Evolutionary conservation across 2,888 invertebrate species (phyloP), one percentile per base, ranked within the genome.

Genomic region (Tipula lateralis): DNA sequence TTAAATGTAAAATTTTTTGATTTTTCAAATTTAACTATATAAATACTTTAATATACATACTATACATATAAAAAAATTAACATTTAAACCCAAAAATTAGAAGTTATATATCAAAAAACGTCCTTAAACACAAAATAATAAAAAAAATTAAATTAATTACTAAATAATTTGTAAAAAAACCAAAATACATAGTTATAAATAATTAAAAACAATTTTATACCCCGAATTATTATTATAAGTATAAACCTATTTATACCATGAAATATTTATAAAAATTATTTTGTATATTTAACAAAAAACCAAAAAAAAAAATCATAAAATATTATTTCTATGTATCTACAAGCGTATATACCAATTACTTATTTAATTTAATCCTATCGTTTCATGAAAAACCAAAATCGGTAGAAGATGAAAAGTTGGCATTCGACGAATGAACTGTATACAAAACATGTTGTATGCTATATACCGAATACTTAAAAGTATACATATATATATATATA

Each of bases 41-140:
- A 50, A 50, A n/a, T 50, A 19, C 4, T 50, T 50, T 50, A 44
- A 44, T 44, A 44, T 44, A 44, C 44, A 44, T 44, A 36, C 36
- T 36, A 36, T 9, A 9, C 36, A 36, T 36, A 32, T 9, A 81
- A 82, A 82, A 29, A 29, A 82, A 82, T 16, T 30, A 32, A 30
- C 1, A 82, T 82, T 82, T 82, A 82, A 82, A 82, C 29, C 82
- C 82, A 82, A 30, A 30, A 82, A 16, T 82, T 82, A 82, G 16
- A 82, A 30, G 30, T 16, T 30, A 82, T 82, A 82, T 82, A 82
- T 82, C 82, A 82, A 32, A 82, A 82, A 82, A 82, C 82, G 82
- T 82, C 82, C 82, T 82, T 82, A 82, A 32, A 82, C 32, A 30
- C 32, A 82, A 82, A 82, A 82, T 82, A 30, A 82, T 30, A 13